phyloP scores from a whole-genome alignment of 1,140 invertebrate genomes.

The Calliphora vicina region DNA sequence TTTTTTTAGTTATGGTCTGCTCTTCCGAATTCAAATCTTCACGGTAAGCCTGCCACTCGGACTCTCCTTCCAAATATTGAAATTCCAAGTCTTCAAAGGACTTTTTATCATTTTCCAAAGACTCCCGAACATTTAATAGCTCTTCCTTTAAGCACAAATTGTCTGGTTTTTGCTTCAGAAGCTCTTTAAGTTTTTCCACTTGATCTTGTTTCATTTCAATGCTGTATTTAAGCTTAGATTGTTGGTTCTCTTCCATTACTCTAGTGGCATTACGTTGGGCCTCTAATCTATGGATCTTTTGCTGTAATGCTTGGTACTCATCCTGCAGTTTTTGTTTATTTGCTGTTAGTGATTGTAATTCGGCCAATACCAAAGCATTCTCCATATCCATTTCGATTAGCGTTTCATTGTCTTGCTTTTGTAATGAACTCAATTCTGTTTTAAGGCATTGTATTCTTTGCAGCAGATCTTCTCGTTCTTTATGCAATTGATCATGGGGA shows the following conservation, averaged over 20 bases:
- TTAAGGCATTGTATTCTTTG: conserved; percentile 62
- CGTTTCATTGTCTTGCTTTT: conserved; percentile 68
- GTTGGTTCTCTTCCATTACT: conserved; percentile 62
- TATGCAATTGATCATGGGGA: background rate
- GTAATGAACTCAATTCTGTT: conserved; percentile 68
- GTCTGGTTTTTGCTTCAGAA: conserved; percentile 64
- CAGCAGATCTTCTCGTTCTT: background rate
- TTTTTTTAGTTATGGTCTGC: conserved; percentile 68
- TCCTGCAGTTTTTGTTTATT: conserved; percentile 78
- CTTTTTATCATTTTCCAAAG: conserved; percentile 77
- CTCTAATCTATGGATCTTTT: conserved; percentile 55
- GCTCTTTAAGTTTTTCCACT: conserved; percentile 65
- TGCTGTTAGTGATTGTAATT: conserved; percentile 78
- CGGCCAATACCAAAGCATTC: conserved; percentile 81
- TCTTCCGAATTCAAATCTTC: conserved; percentile 84
- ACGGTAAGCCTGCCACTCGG: conserved; percentile 78
- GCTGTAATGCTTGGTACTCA: conserved; percentile 62
- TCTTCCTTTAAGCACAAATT: conserved; percentile 69
- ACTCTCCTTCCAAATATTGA: conserved; percentile 90
- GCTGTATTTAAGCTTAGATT: conserved; percentile 59
- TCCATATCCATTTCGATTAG: conserved; percentile 81
- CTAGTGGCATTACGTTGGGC: conserved; percentile 60
- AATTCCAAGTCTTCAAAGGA: conserved; percentile 93
- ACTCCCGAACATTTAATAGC: conserved; percentile 70
- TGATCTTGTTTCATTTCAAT: conserved; percentile 63